phyloP scores from a whole-genome alignment of 92 coral and sea anemone genomes.

The Chrysogorgia sp. region DNA sequence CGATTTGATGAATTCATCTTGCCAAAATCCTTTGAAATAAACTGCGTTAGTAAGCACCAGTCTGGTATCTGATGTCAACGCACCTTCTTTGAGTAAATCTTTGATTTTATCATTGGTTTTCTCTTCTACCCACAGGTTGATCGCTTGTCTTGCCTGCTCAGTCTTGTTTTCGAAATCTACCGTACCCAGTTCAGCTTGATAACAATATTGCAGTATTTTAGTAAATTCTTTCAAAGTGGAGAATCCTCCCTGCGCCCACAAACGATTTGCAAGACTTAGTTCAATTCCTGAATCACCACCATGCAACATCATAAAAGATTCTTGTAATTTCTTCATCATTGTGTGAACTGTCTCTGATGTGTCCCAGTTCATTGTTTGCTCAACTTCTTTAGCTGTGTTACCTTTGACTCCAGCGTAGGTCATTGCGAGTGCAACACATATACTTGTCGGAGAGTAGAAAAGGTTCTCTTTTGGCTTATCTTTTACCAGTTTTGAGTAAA shows the following conservation, averaged over 20 bases:
- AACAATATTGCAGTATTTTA: constrained; percentile 52
- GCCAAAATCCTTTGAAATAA: constrained; percentile 88
- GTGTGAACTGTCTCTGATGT: constrained; percentile 49
- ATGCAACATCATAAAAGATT: constrained; percentile 35
- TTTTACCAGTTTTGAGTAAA: background rate
- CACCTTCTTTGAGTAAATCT: constrained; percentile 66
- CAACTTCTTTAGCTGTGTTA: constrained; percentile 73
- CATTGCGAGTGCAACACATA: constrained; percentile 80
- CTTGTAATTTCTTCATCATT: constrained; percentile 69
- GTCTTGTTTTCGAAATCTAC: constrained; percentile 70
- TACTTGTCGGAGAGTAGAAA: constrained; percentile 84
- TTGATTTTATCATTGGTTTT: constrained; percentile 78
- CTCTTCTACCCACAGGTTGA: constrained; percentile 86
- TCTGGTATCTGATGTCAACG: constrained; percentile 59
- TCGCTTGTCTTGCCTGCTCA: constrained; percentile 67
- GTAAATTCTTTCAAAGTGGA: constrained; percentile 61
- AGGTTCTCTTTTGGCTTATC: constrained; percentile 55
- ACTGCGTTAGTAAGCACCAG: constrained; percentile 81
- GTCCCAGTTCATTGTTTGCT: constrained; percentile 56
- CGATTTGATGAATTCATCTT: constrained; percentile 58
- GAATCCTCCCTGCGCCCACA: constrained; percentile 78
- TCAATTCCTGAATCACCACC: constrained; percentile 65
- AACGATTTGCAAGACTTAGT: constrained; percentile 71
- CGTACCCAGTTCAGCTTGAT: constrained; percentile 63
- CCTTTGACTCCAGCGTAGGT: constrained; percentile 86